Percentiles rank a stretch among this genome's conserved stretches.
These are phyloP conservation scores for Glossophaga mutica DNA, from an alignment of 2,797 vertebrate genomes.

Conservation along the genomic window DNA sequence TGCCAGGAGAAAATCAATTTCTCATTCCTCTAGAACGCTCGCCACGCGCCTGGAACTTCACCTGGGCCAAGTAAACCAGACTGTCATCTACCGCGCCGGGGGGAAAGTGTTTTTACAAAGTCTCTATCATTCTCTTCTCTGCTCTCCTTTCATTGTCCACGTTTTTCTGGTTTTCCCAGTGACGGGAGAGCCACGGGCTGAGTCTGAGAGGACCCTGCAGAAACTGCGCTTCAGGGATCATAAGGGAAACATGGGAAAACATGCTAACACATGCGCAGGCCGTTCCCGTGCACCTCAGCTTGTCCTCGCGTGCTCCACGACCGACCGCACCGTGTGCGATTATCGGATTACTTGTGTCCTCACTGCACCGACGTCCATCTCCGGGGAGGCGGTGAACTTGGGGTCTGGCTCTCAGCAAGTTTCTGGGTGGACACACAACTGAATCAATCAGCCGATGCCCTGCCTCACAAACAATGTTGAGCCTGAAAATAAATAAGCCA, in stretches of 20 bases:
- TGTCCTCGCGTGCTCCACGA: background rate
- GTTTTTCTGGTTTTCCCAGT: constrained; percentile 68
- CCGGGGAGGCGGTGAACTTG: background rate
- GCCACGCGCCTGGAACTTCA: constrained; percentile 74
- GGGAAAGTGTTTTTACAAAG: constrained; percentile 68
- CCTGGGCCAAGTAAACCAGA: constrained; percentile 80
- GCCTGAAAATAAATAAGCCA: background rate
- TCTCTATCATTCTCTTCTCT: constrained; percentile 72
- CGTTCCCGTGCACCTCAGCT: fast-evolving
- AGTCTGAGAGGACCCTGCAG: background rate
- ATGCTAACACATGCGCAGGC: no score
- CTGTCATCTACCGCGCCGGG: constrained; percentile 74
- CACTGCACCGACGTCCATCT: background rate
- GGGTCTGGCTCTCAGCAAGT: background rate
- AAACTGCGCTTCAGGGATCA: constrained; percentile 35
- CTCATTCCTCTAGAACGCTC: constrained; percentile 75
- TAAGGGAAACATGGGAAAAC: constrained; percentile 75
- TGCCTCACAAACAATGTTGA: background rate
- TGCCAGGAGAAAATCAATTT: constrained; percentile 79
- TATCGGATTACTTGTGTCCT: background rate
- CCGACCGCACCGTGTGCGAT: background rate
- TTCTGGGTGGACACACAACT: background rate
- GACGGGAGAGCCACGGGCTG: constrained; percentile 8
- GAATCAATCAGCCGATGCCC: background rate
- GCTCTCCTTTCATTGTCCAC: constrained; percentile 61